Evolutionary conservation across 2,797 vertebrate genomes (phyloP).

Genomic region (Nannoperca obscura): DNA sequence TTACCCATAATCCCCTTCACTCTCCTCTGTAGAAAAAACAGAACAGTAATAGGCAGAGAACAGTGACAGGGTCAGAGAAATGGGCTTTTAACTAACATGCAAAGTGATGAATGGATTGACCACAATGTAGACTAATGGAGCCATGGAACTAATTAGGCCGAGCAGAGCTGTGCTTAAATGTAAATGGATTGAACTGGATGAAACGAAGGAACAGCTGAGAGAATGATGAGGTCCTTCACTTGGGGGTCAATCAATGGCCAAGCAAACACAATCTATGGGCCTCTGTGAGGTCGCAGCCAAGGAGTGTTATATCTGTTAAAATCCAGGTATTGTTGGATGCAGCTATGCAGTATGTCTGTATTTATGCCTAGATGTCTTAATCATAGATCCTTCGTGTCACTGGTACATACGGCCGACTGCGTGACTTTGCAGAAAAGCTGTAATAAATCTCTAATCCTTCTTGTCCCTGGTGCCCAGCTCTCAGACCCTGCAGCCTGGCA

Average conservation of each 20-base stretch:
- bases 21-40: slow-evolving; percentile 45
- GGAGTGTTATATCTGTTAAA: slow-evolving; percentile 38
- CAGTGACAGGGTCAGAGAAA: slow-evolving; percentile 79
- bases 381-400: slow-evolving; percentile 21
- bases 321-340: slow-evolving; percentile 3
- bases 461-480: slow-evolving; percentile 51
- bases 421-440: slow-evolving; percentile 76
- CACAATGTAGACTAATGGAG: slow-evolving; percentile 87
- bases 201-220: slow-evolving; percentile 78
- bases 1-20: slow-evolving; percentile 66
- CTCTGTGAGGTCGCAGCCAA: slow-evolving; percentile 38
- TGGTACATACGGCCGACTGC: slow-evolving; percentile 35
- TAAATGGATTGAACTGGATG: slow-evolving; percentile 85
- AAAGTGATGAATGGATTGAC: slow-evolving; percentile 85
- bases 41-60: slow-evolving; percentile 71
- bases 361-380: neutral
- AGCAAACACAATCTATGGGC: slow-evolving; percentile 65
- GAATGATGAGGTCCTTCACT: slow-evolving; percentile 83
- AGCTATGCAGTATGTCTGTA: neutral
- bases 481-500: slow-evolving; percentile 71
- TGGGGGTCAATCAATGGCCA: slow-evolving; percentile 82
- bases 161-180: slow-evolving; percentile 86
- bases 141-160: slow-evolving; percentile 86
- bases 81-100: slow-evolving; percentile 83
- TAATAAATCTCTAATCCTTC: slow-evolving; percentile 71